Base-by-base conservation (phyloP, 1,140 invertebrate species). In the Goniozus legneri region DNA sequence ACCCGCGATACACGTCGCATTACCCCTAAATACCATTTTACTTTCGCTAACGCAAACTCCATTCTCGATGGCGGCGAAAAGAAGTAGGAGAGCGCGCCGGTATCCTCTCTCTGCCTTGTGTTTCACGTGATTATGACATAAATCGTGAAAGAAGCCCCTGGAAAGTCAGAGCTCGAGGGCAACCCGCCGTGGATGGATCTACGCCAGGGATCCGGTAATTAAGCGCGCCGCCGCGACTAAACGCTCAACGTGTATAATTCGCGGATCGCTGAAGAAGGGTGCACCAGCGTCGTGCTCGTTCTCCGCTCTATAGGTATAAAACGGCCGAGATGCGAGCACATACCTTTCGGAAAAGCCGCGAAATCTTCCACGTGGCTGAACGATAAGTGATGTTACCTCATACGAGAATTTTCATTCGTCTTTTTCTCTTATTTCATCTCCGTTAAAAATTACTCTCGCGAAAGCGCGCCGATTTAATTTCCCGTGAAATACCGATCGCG, bases 81-180 rank as follows among this genome's bases (percentile, higher is more conserved):
- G 27, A 30, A 27, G 40, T 55, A n/a, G 32, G 14, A 4, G 13
- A 14, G 8, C 32, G n/a, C 13, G 13, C 6, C 24, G 14, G 4
- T 14, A 4, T 33, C n/a, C 31, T 43, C 49, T 35, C 47, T 40
- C 32, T 33, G 44, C 43, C 34, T 50, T 60, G 53, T 63, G 58
- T 69, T 67, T 62, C 58, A 56, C 54, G 55, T 65, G 67, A 67
- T 67, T 69, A 67, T 66, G 56, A 65, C 67, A 58, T 63, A 64
- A 69, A 69, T 66, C 62, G 58, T 67, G 60, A 65, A 69, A 67
- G 65, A 67, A 66, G 53, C 52, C 34, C 50, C 47, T 45, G 43
- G 44, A 53, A 46, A 47, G 39, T 46, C 27, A 41, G 58, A 55
- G 57, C 57, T 59, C 46, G 46, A 39, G 30, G 50, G 39, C 40